A percentile compares a stretch with the other conserved stretches of the same genome.
Conservation (phyloP, 2,888 invertebrate genomes). For the Pollenia griseotomentosa region DNA sequence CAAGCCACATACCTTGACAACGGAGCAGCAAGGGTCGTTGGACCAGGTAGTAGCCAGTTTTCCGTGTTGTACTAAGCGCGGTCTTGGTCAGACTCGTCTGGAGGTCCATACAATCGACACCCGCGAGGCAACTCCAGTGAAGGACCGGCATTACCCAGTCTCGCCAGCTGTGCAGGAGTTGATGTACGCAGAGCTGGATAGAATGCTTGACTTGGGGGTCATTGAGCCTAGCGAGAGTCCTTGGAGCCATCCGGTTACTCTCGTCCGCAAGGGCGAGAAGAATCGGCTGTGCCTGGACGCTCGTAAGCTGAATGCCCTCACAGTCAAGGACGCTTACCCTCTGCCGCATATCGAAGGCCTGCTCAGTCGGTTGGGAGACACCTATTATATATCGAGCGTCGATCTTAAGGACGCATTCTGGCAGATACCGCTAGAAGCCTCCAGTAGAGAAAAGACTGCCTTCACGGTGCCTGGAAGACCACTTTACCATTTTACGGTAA, state of each 20-base stretch:
- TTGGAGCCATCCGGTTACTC: no score
- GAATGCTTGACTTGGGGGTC: no score
- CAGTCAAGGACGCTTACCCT: no score
- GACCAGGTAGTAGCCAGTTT: neutral
- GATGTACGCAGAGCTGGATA: no score
- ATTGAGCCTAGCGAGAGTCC: no score
- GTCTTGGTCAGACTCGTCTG: neutral
- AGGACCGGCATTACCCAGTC: neutral
- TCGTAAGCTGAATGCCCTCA: no score
- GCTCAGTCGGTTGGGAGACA: neutral
- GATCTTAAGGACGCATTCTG: constrained; percentile 9
- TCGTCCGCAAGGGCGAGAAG: no score
- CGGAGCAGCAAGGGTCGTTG: no score
- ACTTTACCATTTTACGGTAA: constrained; percentile 38
- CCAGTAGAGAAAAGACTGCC: constrained; percentile 33
- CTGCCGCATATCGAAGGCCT: neutral
- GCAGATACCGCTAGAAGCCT: constrained; percentile 8
- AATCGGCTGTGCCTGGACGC: no score
- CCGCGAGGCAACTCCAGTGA: neutral
- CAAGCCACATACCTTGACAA: no score
- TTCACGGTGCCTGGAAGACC: neutral
- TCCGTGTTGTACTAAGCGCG: neutral
- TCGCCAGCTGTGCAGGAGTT: neutral
- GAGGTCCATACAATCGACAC: neutral
- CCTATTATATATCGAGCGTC: neutral